Evolutionary conservation across 2,113 vertebrate species (phyloP).

Genomic region (Nycticebus coucang): DNA sequence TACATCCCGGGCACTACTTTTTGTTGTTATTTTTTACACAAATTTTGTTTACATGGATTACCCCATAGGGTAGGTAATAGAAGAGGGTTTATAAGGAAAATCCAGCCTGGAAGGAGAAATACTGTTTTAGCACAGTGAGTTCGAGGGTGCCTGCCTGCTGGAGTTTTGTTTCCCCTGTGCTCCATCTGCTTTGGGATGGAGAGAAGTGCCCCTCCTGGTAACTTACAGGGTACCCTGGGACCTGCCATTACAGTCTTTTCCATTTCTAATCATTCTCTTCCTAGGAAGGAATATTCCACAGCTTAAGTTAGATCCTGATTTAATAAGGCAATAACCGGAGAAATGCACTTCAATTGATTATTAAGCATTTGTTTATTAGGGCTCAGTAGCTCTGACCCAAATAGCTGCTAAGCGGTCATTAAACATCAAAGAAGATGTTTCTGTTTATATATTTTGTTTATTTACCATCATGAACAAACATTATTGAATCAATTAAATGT

Average conservation of each 20-base stretch:
- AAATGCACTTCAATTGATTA: conserved; percentile 87
- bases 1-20: accelerated
- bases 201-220: neutral
- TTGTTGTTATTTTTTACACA: neutral
- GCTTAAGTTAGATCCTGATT: conserved; percentile 78
- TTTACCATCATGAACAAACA: conserved; percentile 82
- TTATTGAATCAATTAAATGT: conserved; percentile 87
- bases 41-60: neutral
- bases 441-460: conserved; percentile 87
- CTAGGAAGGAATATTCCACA: neutral
- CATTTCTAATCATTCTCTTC: neutral
- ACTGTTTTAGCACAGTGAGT: neutral
- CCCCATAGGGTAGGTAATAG: neutral
- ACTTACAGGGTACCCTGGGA: neutral
- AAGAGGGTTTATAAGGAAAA: neutral
- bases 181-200: neutral
- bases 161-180: neutral
- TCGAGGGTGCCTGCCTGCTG: neutral
- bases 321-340: conserved; percentile 83
- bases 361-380: conserved; percentile 87
- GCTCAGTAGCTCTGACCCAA: conserved; percentile 83
- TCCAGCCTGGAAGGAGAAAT: neutral
- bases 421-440: conserved; percentile 82
- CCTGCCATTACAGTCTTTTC: neutral
- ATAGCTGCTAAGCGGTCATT: conserved; percentile 80